Evolutionary conservation across 2,888 invertebrate species (phyloP).

Genomic region (Punctoribates punctum): DNA sequence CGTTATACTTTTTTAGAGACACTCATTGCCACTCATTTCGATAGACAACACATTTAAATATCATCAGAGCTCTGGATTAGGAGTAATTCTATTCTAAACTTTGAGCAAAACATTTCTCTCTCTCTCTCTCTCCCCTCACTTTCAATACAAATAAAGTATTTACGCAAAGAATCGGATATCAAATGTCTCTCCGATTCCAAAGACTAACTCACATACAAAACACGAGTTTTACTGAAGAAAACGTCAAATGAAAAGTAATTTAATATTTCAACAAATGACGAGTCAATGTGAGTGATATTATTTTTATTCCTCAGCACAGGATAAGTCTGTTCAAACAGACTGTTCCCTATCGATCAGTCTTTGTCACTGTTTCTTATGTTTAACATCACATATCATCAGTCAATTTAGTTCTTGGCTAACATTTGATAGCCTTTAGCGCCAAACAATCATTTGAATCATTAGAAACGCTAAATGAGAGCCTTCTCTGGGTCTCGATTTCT

Average conservation of each 20-base stretch:
- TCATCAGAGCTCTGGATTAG: no score
- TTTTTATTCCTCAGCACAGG: neutral
- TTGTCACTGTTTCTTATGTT: neutral
- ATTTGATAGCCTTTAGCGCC: neutral
- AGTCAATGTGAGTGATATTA: neutral
- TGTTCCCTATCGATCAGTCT: neutral
- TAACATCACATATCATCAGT: neutral
- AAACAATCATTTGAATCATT: neutral
- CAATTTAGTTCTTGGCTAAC: neutral
- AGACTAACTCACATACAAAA: neutral
- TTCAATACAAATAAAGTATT: neutral
- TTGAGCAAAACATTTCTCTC: neutral
- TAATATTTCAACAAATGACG: conserved; percentile 5
- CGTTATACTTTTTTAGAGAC: neutral
- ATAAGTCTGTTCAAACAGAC: neutral
- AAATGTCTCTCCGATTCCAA: neutral
- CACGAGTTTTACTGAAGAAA: neutral
- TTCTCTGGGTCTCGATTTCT: no score
- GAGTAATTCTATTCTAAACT: neutral
- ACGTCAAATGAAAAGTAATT: neutral
- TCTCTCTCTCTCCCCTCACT: neutral
- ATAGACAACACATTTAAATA: neutral
- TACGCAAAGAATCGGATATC: neutral
- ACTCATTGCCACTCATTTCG: conserved; percentile 18
- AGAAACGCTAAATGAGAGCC: neutral